Conservation (phyloP, 1,140 invertebrate species). For the Acromyrmex echinatior region DNA sequence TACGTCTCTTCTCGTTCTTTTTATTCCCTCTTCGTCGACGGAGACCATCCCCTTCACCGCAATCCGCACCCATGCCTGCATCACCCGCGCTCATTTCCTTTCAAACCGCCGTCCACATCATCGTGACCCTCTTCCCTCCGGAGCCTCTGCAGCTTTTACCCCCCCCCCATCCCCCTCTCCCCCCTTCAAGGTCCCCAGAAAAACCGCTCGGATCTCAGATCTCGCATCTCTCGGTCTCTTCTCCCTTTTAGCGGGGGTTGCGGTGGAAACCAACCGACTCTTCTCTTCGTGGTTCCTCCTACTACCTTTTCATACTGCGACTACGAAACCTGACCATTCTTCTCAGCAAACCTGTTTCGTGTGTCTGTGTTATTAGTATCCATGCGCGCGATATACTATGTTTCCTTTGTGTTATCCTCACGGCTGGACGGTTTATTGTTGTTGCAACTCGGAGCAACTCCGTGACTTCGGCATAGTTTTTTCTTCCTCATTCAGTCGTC, state of each 20-base stretch:
- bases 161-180: too few relatives aligned
- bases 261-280: conserved; percentile 12
- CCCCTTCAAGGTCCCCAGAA: not conserved
- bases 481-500: not conserved
- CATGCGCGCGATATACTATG: conserved; percentile 56
- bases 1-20: not conserved
- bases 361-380: conserved; percentile 81
- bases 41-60: conserved; percentile 38
- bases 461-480: conserved; percentile 38
- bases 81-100: conserved; percentile 29
- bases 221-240: conserved; percentile 16
- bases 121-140: conserved; percentile 5
- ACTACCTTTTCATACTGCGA: conserved; percentile 51
- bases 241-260: conserved; percentile 15
- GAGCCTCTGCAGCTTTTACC: too few relatives aligned
- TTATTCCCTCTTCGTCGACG: conserved; percentile 67
- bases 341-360: conserved; percentile 82
- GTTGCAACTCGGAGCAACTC: conserved; percentile 68
- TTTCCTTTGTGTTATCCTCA: conserved; percentile 77
- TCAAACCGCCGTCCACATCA: conserved; percentile 44
- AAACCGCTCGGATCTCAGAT: conserved; percentile 48
- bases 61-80: conserved; percentile 30
- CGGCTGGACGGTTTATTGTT: conserved; percentile 80
- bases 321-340: conserved; percentile 74
- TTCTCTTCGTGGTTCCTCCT: conserved; percentile 54